phyloP scores from a whole-genome alignment of 1,140 invertebrate species.

The Drosophila mayri region DNA sequence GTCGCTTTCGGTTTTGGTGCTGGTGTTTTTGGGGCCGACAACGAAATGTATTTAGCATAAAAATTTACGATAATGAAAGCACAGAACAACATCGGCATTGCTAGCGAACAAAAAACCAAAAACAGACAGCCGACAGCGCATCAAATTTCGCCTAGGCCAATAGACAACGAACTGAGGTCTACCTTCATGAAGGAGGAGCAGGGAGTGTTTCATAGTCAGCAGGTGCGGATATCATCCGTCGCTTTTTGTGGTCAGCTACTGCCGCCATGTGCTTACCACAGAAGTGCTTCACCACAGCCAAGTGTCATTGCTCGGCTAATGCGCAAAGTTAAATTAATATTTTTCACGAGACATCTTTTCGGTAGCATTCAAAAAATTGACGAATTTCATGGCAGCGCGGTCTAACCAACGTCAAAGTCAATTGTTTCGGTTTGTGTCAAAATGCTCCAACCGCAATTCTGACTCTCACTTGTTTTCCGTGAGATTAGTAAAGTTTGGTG shows the following conservation, averaged over 20 bases:
- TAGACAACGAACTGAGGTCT: conserved; percentile 52
- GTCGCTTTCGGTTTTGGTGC: conserved; percentile 38
- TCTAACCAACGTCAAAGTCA: conserved; percentile 71
- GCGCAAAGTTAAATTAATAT: conserved; percentile 82
- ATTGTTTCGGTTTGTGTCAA: conserved; percentile 47
- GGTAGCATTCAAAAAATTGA: conserved; percentile 53
- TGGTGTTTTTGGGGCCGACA: conserved; percentile 56
- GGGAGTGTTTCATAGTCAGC: neutral
- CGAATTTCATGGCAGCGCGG: conserved; percentile 63
- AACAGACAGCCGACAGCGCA: conserved; percentile 26
- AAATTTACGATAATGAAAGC: conserved; percentile 84
- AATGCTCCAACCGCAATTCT: conserved; percentile 27
- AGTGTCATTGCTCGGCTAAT: conserved; percentile 72
- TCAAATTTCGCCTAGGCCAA: conserved; percentile 62
- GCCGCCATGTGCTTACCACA: conserved; percentile 11
- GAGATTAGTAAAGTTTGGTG: conserved; percentile 75
- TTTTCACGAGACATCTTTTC: conserved; percentile 49
- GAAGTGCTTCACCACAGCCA: conserved; percentile 26
- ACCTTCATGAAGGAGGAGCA: conserved; percentile 1
- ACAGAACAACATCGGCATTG: conserved; percentile 43
- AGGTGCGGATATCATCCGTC: neutral
- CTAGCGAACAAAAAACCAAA: conserved; percentile 10
- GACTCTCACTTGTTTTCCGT: conserved; percentile 40
- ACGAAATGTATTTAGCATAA: conserved; percentile 84
- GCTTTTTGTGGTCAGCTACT: conserved; percentile 38